Conservation (phyloP, 1,140 invertebrate species). For the Nasonia giraulti region DNA sequence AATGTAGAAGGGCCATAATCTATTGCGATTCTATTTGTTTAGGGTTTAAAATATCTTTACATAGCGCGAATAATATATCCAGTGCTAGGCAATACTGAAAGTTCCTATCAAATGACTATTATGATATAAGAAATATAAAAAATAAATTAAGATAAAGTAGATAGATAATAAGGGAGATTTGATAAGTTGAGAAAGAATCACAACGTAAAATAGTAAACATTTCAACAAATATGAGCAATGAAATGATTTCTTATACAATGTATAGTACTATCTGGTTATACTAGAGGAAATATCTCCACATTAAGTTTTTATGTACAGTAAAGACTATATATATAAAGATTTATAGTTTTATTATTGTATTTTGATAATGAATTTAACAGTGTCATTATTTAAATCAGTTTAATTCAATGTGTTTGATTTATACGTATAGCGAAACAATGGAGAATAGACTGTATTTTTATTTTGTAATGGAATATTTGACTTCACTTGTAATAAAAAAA, state of each 20-base stretch:
- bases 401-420: conserved; percentile 62
- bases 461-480: conserved; percentile 49
- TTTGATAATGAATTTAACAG: conserved; percentile 60
- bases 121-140: conserved; percentile 64
- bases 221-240: conserved; percentile 46
- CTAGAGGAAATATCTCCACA: conserved; percentile 45
- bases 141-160: conserved; percentile 44
- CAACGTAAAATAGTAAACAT: conserved; percentile 37
- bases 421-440: conserved; percentile 65
- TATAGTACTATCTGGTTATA: conserved; percentile 51
- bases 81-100: conserved; percentile 75
- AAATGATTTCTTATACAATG: conserved; percentile 52
- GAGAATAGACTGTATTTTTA: conserved; percentile 67
- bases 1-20: conserved; percentile 68
- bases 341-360: conserved; percentile 66
- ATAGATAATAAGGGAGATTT: conserved; percentile 45
- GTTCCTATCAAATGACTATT: conserved; percentile 74
- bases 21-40: conserved; percentile 58
- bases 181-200: conserved; percentile 51
- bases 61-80: conserved; percentile 70
- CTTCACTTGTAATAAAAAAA: conserved; percentile 49
- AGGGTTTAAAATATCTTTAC: conserved; percentile 56
- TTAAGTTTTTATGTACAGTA: conserved; percentile 67
- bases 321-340: conserved; percentile 68
- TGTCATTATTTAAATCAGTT: conserved; percentile 59